phyloP scores from a whole-genome alignment of 1,140 invertebrate species.

The Metopolophium dirhodum region DNA sequence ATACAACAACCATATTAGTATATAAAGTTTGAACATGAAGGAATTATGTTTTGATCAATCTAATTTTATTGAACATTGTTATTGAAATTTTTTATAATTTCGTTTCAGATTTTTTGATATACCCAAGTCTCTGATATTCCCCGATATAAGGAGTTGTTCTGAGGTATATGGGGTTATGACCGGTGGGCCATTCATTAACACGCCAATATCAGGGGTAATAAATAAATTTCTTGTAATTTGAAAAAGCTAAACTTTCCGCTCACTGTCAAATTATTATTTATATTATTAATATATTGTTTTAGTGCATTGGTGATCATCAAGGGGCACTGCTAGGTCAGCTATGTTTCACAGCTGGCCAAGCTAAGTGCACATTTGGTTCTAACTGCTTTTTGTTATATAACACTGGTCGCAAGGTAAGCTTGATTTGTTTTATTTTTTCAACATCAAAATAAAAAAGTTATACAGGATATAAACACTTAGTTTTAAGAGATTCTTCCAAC shows the following conservation, averaged over 20 bases:
- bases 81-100: conserved; percentile 30
- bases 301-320: conserved; percentile 93
- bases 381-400: conserved; percentile 96
- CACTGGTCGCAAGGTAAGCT: conserved; percentile 71
- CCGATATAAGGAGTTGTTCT: conserved; percentile 86
- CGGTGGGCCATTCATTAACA: conserved; percentile 73
- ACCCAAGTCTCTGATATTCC: conserved; percentile 79
- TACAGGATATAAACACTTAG: neutral
- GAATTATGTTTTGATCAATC: neutral
- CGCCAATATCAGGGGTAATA: conserved; percentile 85
- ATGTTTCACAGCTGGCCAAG: conserved; percentile 85
- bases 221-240: conserved; percentile 36
- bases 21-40: neutral
- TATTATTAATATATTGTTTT: conserved; percentile 60
- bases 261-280: neutral
- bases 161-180: conserved; percentile 88
- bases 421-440: neutral
- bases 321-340: conserved; percentile 93
- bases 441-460: neutral
- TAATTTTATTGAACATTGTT: neutral
- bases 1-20: no score
- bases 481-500: neutral
- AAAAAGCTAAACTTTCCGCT: neutral
- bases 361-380: conserved; percentile 94
- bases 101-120: conserved; percentile 84